Conservation (phyloP, 2,797 vertebrate species). For the Muscicapa striata region DNA sequence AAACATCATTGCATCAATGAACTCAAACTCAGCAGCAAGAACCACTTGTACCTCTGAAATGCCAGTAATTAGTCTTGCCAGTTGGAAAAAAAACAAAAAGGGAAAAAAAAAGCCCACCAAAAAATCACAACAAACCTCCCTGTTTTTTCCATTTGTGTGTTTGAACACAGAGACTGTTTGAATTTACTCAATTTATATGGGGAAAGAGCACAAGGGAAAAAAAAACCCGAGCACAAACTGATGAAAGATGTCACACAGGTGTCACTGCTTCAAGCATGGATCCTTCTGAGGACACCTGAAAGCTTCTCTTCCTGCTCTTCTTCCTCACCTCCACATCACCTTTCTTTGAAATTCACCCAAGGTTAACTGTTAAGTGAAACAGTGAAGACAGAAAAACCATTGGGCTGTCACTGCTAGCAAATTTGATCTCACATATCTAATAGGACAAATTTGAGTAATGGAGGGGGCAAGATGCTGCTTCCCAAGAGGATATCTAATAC, state of each 20-base stretch:
- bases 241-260: fast-evolving
- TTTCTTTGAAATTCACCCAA: neutral
- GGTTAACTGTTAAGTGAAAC: neutral
- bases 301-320: neutral
- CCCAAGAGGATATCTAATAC: neutral
- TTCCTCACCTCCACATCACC: neutral
- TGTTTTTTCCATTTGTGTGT: neutral
- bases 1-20: neutral
- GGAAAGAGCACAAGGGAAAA: neutral
- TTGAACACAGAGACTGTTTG: neutral
- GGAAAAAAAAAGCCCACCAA: no score
- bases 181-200: neutral
- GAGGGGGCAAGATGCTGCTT: neutral
- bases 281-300: neutral
- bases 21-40: neutral
- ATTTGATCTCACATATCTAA: neutral
- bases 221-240: fast-evolving
- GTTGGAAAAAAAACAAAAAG: no score
- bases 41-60: neutral
- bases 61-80: neutral
- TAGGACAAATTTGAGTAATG: neutral
- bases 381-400: neutral
- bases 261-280: neutral
- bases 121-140: fast-evolving
- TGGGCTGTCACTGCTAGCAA: neutral